These are phyloP conservation scores for Dastarcus helophoroides DNA, from an alignment of 2,888 invertebrate species.

Conservation along the genomic window DNA sequence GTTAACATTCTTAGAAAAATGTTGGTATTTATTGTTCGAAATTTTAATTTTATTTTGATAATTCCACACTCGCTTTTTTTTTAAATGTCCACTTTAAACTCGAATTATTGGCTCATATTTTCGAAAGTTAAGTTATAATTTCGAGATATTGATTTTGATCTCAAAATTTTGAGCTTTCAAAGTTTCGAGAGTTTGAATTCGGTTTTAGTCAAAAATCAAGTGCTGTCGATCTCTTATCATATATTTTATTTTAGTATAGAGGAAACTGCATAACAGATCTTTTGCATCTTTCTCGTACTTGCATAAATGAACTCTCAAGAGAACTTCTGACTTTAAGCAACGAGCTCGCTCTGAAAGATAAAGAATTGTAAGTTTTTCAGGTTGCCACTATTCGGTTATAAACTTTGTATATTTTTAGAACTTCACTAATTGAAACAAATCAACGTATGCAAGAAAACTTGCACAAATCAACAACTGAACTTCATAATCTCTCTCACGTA, in stretches of 20 bases:
- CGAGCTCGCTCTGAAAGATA: slow-evolving; percentile 17
- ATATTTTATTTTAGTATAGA: slow-evolving; percentile 17
- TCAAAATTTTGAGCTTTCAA: no score
- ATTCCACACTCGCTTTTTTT: no score
- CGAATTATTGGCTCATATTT: no score
- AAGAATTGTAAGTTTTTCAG: slow-evolving; percentile 23
- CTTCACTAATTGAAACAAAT: slow-evolving; percentile 19
- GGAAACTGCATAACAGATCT: slow-evolving; percentile 23
- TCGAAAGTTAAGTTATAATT: no score
- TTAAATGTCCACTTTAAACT: no score
- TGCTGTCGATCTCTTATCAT: no score
- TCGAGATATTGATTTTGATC: no score
- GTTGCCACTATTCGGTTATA: slow-evolving; percentile 3
- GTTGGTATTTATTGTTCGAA: no score
- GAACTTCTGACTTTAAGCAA: slow-evolving; percentile 19
- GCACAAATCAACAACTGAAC: slow-evolving; percentile 17
- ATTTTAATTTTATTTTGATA: no score
- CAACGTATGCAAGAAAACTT: slow-evolving; percentile 20
- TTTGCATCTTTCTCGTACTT: slow-evolving; percentile 22
- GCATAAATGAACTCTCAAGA: slow-evolving; percentile 23
- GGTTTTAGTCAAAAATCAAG: no score
- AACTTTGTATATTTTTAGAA: slow-evolving; percentile 10
- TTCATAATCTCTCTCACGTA: slow-evolving; percentile 17
- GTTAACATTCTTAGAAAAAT: no score
- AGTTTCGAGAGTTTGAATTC: no score